These are phyloP conservation scores for Anastrepha ludens DNA, from an alignment of 1,140 invertebrate genomes.

Conservation along the genomic window DNA sequence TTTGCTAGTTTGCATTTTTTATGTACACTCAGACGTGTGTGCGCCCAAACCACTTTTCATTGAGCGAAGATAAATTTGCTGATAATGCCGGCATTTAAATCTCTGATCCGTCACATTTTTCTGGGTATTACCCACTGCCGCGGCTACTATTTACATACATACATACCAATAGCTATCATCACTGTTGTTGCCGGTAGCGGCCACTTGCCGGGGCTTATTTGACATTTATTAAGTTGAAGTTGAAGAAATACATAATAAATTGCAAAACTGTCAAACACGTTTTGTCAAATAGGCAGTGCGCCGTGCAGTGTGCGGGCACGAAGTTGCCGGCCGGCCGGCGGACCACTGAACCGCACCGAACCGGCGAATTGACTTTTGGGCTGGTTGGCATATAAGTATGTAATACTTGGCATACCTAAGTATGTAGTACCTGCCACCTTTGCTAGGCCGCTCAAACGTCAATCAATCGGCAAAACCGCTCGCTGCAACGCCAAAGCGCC, in stretches of 20 bases:
- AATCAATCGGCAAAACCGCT: conserved; percentile 8
- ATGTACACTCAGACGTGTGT: neutral
- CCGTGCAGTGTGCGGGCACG: neutral
- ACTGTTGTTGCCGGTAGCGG: neutral
- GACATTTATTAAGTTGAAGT: conserved; percentile 52
- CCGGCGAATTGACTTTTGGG: neutral
- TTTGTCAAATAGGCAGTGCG: conserved; percentile 37
- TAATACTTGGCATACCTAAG: too few relatives aligned
- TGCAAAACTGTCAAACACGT: conserved; percentile 45
- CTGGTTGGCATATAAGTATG: neutral
- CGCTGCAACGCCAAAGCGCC: neutral
- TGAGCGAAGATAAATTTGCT: neutral
- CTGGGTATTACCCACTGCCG: neutral
- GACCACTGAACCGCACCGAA: neutral
- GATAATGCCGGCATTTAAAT: neutral
- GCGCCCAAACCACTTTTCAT: conserved; percentile 15
- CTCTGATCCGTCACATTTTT: neutral
- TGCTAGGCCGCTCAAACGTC: neutral
- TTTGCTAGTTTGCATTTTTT: too few relatives aligned
- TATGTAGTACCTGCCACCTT: neutral
- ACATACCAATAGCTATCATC: too few relatives aligned
- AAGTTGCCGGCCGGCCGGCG: conserved; percentile 33
- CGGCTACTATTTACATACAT: neutral
- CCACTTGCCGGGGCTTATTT: neutral
- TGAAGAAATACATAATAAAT: conserved; percentile 47